phyloP scores from a whole-genome alignment of 1,140 invertebrate species.

The Drosophila pectinifera region DNA sequence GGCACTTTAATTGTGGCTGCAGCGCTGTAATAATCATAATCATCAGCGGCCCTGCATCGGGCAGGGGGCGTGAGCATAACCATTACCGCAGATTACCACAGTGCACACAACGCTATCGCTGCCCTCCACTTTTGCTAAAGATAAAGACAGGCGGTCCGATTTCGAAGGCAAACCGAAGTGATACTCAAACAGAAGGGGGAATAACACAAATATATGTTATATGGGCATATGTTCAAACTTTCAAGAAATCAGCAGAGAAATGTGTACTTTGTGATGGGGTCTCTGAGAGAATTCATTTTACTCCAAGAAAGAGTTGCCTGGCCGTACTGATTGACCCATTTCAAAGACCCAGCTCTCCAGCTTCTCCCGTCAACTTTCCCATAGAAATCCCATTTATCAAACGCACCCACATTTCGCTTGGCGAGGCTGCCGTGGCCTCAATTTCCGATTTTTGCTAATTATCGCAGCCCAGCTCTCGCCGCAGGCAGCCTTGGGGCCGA shows the following conservation, averaged over 20 bases:
- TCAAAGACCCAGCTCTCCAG: not conserved
- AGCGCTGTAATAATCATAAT: conserved; percentile 57
- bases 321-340: not conserved
- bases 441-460: conserved; percentile 47
- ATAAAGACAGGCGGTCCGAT: conserved; percentile 31
- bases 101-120: conserved; percentile 50
- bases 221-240: not conserved
- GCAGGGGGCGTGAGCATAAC: conserved; percentile 30
- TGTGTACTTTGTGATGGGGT: not conserved
- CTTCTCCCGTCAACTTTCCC: conserved; percentile 4
- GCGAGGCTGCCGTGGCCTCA: conserved; percentile 20
- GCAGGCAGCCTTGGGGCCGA: conserved; percentile 50
- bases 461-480: conserved; percentile 25
- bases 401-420: conserved; percentile 1
- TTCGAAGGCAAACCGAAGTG: conserved; percentile 38
- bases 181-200: conserved; percentile 16
- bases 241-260: not conserved
- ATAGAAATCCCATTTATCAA: conserved; percentile 26
- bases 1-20: conserved; percentile 67
- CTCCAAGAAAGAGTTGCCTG: not conserved
- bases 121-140: conserved; percentile 28
- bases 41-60: conserved; percentile 1
- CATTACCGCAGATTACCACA: conserved; percentile 50
- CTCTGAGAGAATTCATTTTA: not conserved
- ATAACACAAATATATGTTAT: too few species aligned